Base-by-base conservation (phyloP, 1,140 invertebrate species). In the Solenopsis invicta region DNA sequence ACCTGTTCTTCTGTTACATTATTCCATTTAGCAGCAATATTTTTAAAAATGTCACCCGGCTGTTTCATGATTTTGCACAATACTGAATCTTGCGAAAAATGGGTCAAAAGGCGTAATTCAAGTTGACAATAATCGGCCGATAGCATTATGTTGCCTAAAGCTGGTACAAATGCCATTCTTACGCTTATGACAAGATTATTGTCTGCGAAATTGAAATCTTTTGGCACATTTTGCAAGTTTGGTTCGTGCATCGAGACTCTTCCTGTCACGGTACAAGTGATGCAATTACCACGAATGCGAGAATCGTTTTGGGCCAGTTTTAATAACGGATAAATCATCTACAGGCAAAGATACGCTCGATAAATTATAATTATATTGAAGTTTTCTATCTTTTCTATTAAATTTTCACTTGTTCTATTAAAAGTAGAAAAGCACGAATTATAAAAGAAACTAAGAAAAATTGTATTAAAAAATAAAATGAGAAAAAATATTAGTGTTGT, bases 91-190 rank as follows among this genome's bases (percentile, higher is more conserved):
- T 96, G 94, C 13, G 98, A 98, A 86, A 99, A 96, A 95, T 99
- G 98, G 24, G 99, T 98, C 87, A 99, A 96, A 85, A 99, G 97
- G 88, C 99, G 96, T 91, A 99, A 96, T 95, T 99, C 99, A 69
- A 99, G 94, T 95, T 99, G 99, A 92, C 98, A 99, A 95, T 99
- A 99, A 95, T 99, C 99, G 0, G 98, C 99, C 13, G 99, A 98
- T 18, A 99, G 92, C 21, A 99, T 95, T 41, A 97, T 92, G 81
- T 96, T 96, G 52, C 96, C 96, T 78, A 95, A 91, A 13, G 94
- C 93, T 8, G 97, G 96, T 90, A 96, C 94, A 94, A 98, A 98
- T 18, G 97, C 97, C 86, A 96, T 96, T 72, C 98, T 96, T 88
- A 97, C 96, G 89, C 96, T 97, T 90, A 96, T 96, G 89, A 95